phyloP scores from a whole-genome alignment of 1,140 invertebrate genomes.

The Laupala kohalensis region DNA sequence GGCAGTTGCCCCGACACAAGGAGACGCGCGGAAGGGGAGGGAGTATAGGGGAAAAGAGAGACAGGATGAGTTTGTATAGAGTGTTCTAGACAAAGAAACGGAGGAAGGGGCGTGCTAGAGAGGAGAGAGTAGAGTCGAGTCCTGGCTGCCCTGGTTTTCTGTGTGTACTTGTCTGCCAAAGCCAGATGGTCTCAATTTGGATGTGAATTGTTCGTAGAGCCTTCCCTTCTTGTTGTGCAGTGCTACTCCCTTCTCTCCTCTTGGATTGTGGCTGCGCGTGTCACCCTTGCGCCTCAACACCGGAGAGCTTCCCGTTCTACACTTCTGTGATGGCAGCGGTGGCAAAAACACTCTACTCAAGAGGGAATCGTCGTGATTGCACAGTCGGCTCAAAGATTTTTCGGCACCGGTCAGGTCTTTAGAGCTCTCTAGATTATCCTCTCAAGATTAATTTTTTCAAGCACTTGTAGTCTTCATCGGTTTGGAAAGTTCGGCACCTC shows the following conservation, averaged over 20 bases:
- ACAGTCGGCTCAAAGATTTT: no score
- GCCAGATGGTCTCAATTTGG: slow-evolving; percentile 16
- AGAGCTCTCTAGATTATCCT: no score
- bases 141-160: slow-evolving; percentile 2
- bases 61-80: background rate
- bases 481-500: no score
- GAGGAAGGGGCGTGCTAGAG: background rate
- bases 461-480: no score
- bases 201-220: slow-evolving; percentile 8
- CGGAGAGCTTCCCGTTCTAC: background rate
- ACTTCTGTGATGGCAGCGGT: background rate
- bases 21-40: background rate
- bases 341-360: background rate
- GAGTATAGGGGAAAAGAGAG: background rate
- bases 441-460: no score
- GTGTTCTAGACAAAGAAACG: background rate
- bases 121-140: background rate
- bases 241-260: background rate
- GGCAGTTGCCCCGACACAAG: background rate
- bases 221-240: background rate
- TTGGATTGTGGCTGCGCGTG: background rate
- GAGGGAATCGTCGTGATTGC: no score
- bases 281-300: background rate
- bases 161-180: slow-evolving; percentile 8
- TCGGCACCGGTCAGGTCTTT: no score